Evolutionary conservation across 2,113 vertebrate genomes (phyloP).

Genomic region (Donacobius atricapilla): DNA sequence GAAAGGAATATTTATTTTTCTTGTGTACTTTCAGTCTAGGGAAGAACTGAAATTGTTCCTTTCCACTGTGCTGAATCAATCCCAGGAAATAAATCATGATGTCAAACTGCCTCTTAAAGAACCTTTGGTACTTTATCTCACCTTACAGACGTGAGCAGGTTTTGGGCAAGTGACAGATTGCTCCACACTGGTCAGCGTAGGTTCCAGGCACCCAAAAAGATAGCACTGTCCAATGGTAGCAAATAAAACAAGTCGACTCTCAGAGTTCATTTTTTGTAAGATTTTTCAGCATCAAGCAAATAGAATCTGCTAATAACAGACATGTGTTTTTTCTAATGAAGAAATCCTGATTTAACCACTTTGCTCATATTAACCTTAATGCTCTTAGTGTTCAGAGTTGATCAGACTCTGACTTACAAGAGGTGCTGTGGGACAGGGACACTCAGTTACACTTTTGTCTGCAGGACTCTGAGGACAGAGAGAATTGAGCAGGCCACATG

Average conservation of each 20-base stretch:
- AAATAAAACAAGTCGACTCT: neutral
- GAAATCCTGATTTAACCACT: neutral
- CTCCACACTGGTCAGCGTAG: neutral
- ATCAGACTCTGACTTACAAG: neutral
- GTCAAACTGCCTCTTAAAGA: neutral
- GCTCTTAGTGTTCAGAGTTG: neutral
- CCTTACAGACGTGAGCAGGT: neutral
- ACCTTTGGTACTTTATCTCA: neutral
- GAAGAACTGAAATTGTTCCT: neutral
- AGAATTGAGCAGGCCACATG: neutral
- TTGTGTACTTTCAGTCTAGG: neutral
- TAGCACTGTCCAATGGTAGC: neutral
- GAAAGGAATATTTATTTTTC: neutral
- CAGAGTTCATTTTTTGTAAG: neutral
- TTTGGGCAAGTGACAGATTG: neutral
- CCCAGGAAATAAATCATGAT: neutral
- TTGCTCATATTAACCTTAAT: neutral
- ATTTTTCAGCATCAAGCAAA: neutral
- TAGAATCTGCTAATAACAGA: neutral
- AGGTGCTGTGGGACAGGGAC: neutral
- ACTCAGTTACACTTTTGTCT: neutral
- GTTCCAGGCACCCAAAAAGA: neutral
- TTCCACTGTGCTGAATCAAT: neutral
- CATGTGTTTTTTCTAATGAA: neutral
- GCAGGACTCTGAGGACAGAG: neutral